Percentiles rank a stretch among this genome's conserved stretches.
phyloP scores from a whole-genome alignment of 2,797 vertebrate genomes.

The Euthynnus affinis region DNA sequence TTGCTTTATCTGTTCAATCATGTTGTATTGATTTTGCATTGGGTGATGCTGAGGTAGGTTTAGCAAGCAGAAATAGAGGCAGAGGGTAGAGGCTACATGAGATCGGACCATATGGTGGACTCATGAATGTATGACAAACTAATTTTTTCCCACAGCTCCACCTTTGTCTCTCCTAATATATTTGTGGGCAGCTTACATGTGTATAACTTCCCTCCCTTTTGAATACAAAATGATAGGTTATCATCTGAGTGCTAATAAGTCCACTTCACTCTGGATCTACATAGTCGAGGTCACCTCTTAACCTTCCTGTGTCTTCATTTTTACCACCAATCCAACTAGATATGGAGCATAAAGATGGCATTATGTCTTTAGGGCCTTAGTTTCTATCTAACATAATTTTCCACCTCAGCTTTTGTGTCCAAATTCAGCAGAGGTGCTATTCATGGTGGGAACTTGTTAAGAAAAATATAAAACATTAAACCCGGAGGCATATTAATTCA shows the following conservation, averaged over 20 bases:
- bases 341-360: not conserved
- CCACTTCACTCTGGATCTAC: not conserved
- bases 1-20: constrained; percentile 60
- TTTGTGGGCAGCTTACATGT: not conserved
- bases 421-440: not conserved
- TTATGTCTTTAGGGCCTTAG: not conserved
- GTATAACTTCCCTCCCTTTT: not conserved
- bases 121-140: constrained; percentile 25
- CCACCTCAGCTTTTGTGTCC: constrained; percentile 12
- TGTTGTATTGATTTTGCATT: constrained; percentile 72
- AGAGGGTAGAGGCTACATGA: constrained; percentile 18
- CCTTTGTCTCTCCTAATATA: constrained; percentile 19
- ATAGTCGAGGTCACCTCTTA: constrained; percentile 19
- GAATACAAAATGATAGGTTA: constrained; percentile 17
- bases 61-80: constrained; percentile 42
- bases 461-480: not conserved
- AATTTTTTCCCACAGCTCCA: constrained; percentile 25
- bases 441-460: not conserved
- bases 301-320: constrained; percentile 5
- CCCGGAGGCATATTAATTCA: not conserved
- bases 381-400: not conserved
- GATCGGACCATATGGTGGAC: constrained; percentile 18
- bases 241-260: not conserved
- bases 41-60: constrained; percentile 50
- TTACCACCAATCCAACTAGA: not conserved